Conservation (phyloP, 2,888 invertebrate species). For the Synanthedon andrenaeformis region DNA sequence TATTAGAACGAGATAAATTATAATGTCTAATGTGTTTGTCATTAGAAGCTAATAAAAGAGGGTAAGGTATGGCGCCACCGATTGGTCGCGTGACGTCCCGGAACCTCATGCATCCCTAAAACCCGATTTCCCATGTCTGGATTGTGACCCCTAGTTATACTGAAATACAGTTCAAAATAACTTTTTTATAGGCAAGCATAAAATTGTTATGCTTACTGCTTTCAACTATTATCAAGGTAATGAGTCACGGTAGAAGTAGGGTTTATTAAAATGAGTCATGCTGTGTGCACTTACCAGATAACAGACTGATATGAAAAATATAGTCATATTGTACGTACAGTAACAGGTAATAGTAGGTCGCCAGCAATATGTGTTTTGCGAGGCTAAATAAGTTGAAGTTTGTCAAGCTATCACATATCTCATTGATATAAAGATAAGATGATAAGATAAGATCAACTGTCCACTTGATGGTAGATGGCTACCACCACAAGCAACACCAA, state of each 20-base stretch:
- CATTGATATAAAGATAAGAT: no score
- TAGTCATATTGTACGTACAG: no score
- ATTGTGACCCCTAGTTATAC: not conserved
- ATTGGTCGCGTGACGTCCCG: conserved; percentile 41
- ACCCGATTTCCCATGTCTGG: not conserved
- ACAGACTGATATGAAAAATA: no score
- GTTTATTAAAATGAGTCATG: conserved; percentile 50
- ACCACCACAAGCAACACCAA: no score
- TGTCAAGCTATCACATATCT: no score
- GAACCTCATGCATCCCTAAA: conserved; percentile 9
- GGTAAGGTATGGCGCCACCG: conserved; percentile 42
- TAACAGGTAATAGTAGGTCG: no score
- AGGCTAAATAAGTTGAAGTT: no score
- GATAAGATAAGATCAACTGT: no score
- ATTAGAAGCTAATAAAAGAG: conserved; percentile 23
- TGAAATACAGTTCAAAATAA: not conserved
- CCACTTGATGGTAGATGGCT: no score
- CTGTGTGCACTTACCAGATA: no score
- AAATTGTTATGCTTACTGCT: not conserved
- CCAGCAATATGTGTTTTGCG: no score
- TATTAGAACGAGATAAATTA: conserved; percentile 4
- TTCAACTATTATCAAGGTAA: conserved; percentile 50
- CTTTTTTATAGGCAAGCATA: not conserved
- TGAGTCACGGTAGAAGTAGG: conserved; percentile 50
- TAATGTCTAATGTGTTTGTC: conserved; percentile 46